Evolutionary conservation across 1,140 invertebrate genomes (phyloP).

Genomic region (Anthonomus grandis): DNA sequence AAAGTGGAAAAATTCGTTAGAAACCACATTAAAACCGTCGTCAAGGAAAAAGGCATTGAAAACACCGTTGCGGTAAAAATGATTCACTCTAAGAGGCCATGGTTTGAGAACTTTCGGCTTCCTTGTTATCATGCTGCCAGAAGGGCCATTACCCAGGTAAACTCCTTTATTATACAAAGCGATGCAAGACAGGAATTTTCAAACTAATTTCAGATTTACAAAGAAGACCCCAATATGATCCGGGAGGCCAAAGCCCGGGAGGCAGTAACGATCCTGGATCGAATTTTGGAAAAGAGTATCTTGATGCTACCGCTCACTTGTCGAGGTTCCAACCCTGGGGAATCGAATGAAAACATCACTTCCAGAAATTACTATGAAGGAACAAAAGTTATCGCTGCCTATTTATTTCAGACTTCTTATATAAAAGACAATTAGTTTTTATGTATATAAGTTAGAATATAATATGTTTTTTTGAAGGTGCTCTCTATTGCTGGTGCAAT

Average conservation of each 20-base stretch:
- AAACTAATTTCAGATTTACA: constrained; percentile 44
- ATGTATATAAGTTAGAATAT: background rate
- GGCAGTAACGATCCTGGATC: constrained; percentile 38
- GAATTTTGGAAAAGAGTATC: constrained; percentile 39
- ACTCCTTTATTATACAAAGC: too few relatives aligned
- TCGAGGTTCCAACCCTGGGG: constrained; percentile 33
- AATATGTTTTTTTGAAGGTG: background rate
- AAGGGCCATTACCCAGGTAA: constrained; percentile 43
- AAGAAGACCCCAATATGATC: constrained; percentile 46
- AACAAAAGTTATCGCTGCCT: constrained; percentile 45
- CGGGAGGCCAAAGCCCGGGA: constrained; percentile 39
- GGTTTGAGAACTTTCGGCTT: constrained; percentile 40
- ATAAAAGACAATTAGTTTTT: background rate
- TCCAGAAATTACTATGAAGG: constrained; percentile 42
- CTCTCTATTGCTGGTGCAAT: background rate
- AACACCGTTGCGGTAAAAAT: constrained; percentile 39
- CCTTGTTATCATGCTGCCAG: constrained; percentile 42
- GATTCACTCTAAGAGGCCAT: constrained; percentile 35
- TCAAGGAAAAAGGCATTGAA: constrained; percentile 37
- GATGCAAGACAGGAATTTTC: background rate
- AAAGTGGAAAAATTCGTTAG: constrained; percentile 26
- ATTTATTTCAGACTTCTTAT: constrained; percentile 35
- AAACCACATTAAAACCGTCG: constrained; percentile 34
- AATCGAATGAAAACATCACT: constrained; percentile 43
- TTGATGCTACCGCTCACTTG: constrained; percentile 38